A percentile compares a stretch with the other conserved stretches of the same genome.
Evolutionary conservation across 2,113 vertebrate species (phyloP).

Genomic region (Nycticebus coucang): DNA sequence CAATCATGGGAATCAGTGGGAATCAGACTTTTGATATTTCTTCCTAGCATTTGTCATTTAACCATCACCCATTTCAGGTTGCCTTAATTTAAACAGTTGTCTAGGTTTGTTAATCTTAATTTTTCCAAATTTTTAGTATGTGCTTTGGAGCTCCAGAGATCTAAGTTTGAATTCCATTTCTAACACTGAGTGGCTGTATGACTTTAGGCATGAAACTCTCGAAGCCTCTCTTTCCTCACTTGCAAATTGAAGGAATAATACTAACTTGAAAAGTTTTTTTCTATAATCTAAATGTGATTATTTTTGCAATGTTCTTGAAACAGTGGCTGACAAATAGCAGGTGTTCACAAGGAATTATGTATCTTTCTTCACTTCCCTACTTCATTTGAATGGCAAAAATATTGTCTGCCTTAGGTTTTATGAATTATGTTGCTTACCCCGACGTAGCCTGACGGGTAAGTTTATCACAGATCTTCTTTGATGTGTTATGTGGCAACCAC

Average conservation of each 20-base stretch:
- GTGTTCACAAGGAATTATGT: background rate
- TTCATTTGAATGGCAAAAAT: background rate
- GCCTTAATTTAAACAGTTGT: background rate
- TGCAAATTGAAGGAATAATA: background rate
- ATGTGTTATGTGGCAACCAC: background rate
- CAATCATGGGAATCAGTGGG: no score
- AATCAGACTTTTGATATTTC: background rate
- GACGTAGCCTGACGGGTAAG: background rate
- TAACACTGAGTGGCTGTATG: background rate
- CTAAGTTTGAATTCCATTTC: background rate
- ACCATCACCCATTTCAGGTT: background rate
- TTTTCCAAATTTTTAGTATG: background rate
- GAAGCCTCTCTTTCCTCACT: background rate
- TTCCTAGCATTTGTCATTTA: background rate
- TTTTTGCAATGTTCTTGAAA: background rate
- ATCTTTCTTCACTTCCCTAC: background rate
- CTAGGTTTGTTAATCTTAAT: background rate
- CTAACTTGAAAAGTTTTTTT: background rate
- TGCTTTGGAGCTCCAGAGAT: background rate
- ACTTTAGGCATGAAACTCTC: background rate
- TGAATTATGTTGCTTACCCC: background rate
- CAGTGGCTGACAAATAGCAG: background rate
- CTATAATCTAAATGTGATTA: background rate
- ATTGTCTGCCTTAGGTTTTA: background rate
- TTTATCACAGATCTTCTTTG: background rate